phyloP scores from a whole-genome alignment of 2,113 vertebrate genomes.

The Riparia riparia region DNA sequence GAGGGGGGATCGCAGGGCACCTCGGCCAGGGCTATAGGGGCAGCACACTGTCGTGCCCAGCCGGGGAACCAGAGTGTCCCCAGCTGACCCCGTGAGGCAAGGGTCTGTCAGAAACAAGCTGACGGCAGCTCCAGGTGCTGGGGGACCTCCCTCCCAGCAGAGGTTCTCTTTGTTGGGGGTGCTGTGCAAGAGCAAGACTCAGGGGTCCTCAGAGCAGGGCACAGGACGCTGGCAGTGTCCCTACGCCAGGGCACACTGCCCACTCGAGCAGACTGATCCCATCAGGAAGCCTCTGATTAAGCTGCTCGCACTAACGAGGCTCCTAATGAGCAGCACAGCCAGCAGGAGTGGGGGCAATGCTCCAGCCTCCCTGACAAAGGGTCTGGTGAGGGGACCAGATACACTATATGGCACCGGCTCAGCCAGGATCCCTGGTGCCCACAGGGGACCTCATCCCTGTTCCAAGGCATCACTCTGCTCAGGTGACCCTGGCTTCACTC shows the following conservation, averaged over 20 bases:
- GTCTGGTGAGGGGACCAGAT: not conserved
- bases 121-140: not conserved
- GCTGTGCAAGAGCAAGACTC: not conserved
- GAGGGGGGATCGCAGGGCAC: accelerated
- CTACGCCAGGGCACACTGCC: not conserved
- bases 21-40: not conserved
- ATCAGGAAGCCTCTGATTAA: conserved; percentile 5
- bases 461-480: not conserved
- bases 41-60: accelerated
- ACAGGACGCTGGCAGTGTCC: not conserved
- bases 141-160: no score
- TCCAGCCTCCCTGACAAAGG: not conserved
- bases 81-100: not conserved
- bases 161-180: not conserved
- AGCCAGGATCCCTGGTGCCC: not conserved
- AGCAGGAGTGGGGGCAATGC: not conserved
- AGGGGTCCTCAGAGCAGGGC: not conserved
- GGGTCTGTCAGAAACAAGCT: not conserved
- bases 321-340: conserved; percentile 12
- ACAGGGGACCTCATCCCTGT: not conserved
- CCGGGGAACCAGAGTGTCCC: accelerated
- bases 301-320: conserved; percentile 12
- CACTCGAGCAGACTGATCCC: not conserved
- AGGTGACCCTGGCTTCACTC: not conserved
- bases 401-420: accelerated